phyloP scores from a whole-genome alignment of 2,113 vertebrate species.

The Tetrao urogallus region DNA sequence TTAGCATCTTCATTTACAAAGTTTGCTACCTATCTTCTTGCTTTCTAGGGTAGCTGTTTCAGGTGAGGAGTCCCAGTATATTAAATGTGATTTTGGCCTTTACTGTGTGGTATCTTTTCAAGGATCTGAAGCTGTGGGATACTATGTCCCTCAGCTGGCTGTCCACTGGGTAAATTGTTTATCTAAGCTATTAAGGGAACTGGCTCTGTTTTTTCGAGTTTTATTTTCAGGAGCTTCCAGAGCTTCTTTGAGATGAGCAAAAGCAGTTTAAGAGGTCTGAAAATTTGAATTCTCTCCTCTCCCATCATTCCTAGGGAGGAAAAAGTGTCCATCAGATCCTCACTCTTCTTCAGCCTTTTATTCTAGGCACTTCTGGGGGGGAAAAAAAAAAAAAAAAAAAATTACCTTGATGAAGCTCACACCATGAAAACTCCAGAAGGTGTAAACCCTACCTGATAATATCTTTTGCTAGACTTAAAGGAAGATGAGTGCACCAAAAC shows the following conservation, averaged over 20 bases:
- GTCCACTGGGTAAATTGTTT: not conserved
- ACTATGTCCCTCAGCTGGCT: not conserved
- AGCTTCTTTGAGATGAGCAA: not conserved
- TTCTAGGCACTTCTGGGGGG: not conserved
- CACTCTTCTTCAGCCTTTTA: not conserved
- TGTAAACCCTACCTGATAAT: not conserved
- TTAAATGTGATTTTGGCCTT: not conserved
- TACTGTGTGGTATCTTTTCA: not conserved
- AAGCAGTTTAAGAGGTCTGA: not conserved
- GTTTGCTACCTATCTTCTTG: not conserved
- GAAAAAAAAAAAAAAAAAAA: not conserved
- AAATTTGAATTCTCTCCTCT: not conserved
- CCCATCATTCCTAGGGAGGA: not conserved
- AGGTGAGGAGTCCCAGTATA: not conserved
- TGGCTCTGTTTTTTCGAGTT: not conserved
- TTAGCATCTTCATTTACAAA: not conserved
- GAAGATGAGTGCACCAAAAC: not conserved
- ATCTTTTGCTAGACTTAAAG: not conserved
- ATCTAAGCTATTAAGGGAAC: not conserved
- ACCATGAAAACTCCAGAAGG: rapidly evolving
- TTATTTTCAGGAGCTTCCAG: not conserved
- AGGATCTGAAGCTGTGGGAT: not conserved
- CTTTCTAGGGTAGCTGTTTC: not conserved
- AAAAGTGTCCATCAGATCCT: not conserved
- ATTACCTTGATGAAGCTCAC: rapidly evolving